Percentiles rank a stretch among this genome's conserved stretches.
Evolutionary conservation across 2,888 invertebrate species (phyloP).

Genomic region (Drosophila rubida): DNA sequence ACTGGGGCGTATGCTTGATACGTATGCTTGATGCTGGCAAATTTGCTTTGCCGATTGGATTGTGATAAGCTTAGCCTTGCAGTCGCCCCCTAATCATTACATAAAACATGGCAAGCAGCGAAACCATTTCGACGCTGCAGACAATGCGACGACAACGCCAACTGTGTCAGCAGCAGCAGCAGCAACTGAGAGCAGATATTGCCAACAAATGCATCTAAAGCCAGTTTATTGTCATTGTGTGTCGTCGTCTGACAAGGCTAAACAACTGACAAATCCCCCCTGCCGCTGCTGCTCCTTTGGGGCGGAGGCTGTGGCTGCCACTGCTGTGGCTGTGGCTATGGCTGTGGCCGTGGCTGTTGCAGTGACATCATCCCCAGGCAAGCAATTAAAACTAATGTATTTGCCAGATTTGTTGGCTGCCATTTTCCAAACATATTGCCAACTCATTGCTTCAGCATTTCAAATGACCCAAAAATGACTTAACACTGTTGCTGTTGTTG

Average conservation of each 20-base stretch:
- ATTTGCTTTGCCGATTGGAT: conserved; percentile 8
- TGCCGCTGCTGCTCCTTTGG: conserved; percentile 17
- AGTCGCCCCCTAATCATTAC: not conserved
- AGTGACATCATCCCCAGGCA: conserved; percentile 66
- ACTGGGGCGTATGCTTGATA: not conserved
- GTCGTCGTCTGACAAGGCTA: conserved; percentile 63
- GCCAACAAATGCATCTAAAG: conserved; percentile 55
- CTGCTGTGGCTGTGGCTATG: conserved; percentile 9
- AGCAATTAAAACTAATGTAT: conserved; percentile 73
- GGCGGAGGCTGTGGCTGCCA: conserved; percentile 5
- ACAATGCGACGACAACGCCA: conserved; percentile 60
- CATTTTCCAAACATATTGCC: conserved; percentile 58
- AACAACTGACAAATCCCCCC: conserved; percentile 44
- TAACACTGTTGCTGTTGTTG: conserved; percentile 41
- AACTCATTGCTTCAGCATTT: conserved; percentile 53
- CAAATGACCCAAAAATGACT: conserved; percentile 68
- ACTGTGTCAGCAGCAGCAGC: conserved; percentile 42
- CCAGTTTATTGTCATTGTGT: conserved; percentile 65
- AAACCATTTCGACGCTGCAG: conserved; percentile 50
- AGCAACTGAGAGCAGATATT: conserved; percentile 26
- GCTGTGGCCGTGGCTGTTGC: conserved; percentile 12
- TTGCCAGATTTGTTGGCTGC: conserved; percentile 69
- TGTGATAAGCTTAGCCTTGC: conserved; percentile 6
- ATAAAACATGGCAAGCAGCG: conserved; percentile 14
- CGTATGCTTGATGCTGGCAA: conserved; percentile 4